phyloP scores from a whole-genome alignment of 2,797 vertebrate species.

The Balearica regulorum region DNA sequence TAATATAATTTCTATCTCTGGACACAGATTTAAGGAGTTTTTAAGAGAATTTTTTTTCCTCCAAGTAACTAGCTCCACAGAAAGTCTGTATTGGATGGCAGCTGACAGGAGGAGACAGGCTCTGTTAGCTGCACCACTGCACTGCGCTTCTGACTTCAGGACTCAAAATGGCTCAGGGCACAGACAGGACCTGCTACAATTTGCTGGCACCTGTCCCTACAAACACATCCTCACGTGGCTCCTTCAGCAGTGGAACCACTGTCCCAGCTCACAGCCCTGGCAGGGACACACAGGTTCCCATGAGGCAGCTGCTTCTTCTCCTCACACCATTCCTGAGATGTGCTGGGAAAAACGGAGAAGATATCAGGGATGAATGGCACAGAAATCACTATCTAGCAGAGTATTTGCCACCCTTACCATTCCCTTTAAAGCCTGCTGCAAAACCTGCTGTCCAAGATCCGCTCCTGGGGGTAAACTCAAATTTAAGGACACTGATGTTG shows the following conservation, averaged over 20 bases:
- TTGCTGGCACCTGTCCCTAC: not conserved
- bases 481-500: not conserved
- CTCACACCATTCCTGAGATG: not conserved
- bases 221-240: rapidly evolving
- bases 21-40: not conserved
- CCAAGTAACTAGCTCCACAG: not conserved
- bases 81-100: not conserved
- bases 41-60: not conserved
- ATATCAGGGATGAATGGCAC: not conserved
- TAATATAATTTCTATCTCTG: not conserved
- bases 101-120: not conserved
- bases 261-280: not conserved
- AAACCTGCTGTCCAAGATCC: not conserved
- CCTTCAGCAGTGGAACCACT: not conserved
- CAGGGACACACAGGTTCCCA: not conserved
- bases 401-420: not conserved
- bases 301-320: not conserved
- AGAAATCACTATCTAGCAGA: not conserved
- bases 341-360: not conserved
- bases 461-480: not conserved
- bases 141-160: not conserved
- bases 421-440: not conserved
- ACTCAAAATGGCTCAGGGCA: not conserved
- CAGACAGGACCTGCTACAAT: not conserved
- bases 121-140: not conserved